phyloP scores from a whole-genome alignment of 1,140 invertebrate genomes.

The Meloidogyne exigua region DNA sequence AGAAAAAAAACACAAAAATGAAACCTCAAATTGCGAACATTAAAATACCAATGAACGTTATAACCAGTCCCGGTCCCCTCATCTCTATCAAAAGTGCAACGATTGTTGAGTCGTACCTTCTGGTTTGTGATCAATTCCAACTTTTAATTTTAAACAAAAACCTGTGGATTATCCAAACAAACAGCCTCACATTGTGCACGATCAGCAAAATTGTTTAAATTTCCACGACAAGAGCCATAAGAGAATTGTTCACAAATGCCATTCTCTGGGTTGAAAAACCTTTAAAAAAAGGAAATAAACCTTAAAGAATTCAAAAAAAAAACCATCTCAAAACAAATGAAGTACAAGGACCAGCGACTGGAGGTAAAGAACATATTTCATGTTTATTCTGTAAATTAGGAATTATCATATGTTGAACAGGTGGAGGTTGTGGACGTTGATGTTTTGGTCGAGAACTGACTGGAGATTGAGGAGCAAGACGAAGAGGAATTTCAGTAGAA shows the following conservation, averaged over 20 bases:
- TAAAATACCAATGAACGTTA: conserved; percentile 32
- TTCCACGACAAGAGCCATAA: conserved; percentile 52
- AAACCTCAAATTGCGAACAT: conserved; percentile 17
- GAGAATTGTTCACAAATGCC: conserved; percentile 56
- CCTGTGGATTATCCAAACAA: not conserved
- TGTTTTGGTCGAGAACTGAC: not conserved
- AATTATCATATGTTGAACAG: conserved; percentile 12
- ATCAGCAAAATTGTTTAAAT: conserved; percentile 45
- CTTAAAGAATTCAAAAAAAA: not conserved
- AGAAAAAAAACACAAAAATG: not conserved
- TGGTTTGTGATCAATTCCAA: not conserved
- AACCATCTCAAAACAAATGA: conserved; percentile 34
- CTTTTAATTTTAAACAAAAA: not conserved
- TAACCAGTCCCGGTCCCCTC: conserved; percentile 36
- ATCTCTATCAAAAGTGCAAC: conserved; percentile 22
- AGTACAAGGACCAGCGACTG: conserved; percentile 30
- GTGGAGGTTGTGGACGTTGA: not conserved
- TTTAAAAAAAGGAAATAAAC: not conserved
- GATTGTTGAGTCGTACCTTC: not conserved
- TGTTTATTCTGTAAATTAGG: not conserved
- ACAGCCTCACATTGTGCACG: not conserved
- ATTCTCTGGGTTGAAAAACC: conserved; percentile 53
- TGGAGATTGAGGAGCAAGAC: conserved; percentile 7
- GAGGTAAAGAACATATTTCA: conserved; percentile 29
- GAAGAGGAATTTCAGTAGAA: not conserved